Conservation (phyloP, 2,113 vertebrate species). For the Pelecanus crispus region DNA sequence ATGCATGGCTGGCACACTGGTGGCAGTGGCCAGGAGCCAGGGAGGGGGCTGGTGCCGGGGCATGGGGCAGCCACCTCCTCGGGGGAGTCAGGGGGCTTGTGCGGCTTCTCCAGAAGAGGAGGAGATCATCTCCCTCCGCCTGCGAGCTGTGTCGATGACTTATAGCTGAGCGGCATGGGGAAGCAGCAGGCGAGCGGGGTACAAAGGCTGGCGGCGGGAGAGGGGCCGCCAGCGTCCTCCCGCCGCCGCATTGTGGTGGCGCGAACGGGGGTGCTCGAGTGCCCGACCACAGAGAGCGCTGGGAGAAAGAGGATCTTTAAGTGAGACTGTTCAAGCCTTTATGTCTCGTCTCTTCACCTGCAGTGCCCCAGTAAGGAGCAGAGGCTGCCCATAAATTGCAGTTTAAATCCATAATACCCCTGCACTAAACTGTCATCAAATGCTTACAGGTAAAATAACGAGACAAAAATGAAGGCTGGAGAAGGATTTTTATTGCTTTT, state of each 20-base stretch:
- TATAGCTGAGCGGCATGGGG: not conserved
- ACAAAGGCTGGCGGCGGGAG: not conserved
- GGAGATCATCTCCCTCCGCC: not conserved
- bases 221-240: not conserved
- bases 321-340: conserved; percentile 13
- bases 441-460: conserved; percentile 45
- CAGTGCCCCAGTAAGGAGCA: conserved; percentile 7
- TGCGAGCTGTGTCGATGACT: not conserved
- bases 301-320: conserved; percentile 11
- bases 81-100: not conserved
- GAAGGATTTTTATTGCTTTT: conserved; percentile 61
- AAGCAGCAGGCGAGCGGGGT: not conserved
- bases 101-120: not conserved
- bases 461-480: conserved; percentile 38
- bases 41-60: accelerated
- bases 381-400: conserved; percentile 22
- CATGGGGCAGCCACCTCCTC: not conserved
- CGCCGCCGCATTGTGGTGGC: not conserved
- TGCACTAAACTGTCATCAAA: conserved; percentile 24
- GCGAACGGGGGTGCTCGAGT: not conserved
- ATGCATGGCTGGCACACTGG: accelerated
- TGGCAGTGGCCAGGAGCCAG: accelerated
- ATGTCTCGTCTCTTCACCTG: conserved; percentile 23
- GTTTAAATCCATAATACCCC: conserved; percentile 35
- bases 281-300: not conserved